Conservation (phyloP, 1,140 invertebrate species). For the Plectrocnemia conspersa region DNA sequence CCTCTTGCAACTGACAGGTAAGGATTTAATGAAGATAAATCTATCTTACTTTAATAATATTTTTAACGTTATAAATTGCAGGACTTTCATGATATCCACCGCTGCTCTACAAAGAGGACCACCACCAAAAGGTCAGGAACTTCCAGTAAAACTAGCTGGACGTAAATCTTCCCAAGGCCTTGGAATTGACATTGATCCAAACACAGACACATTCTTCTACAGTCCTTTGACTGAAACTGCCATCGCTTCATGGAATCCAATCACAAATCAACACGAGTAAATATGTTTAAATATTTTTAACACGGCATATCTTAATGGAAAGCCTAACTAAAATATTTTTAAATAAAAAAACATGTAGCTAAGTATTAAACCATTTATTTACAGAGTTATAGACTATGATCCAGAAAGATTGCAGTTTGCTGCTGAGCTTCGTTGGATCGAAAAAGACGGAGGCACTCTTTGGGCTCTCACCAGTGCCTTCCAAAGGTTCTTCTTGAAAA, state of each 20-base stretch:
- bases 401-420: conserved; percentile 67
- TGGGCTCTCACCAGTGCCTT: conserved; percentile 69
- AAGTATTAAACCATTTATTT: background rate
- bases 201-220: conserved; percentile 66
- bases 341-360: background rate
- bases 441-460: conserved; percentile 59
- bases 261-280: conserved; percentile 61
- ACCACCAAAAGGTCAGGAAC: conserved; percentile 58
- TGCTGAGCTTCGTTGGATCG: conserved; percentile 63
- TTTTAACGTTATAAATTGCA: conserved; percentile 35
- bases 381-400: conserved; percentile 64
- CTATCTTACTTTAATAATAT: background rate
- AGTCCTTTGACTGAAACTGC: conserved; percentile 72
- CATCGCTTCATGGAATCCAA: conserved; percentile 69
- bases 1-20: conserved; percentile 74
- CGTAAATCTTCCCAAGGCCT: conserved; percentile 78
- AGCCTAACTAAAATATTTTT: background rate
- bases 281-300: conserved; percentile 12
- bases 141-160: conserved; percentile 70
- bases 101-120: conserved; percentile 66
- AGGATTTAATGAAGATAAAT: conserved; percentile 2
- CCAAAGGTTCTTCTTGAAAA: conserved; percentile 69
- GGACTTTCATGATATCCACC: conserved; percentile 70
- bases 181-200: conserved; percentile 62
- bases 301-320: conserved; percentile 6